A percentile compares a stretch with the other conserved stretches of the same genome.
These are phyloP conservation scores for Ctenosaura bakeri DNA, from an alignment of 2,797 vertebrate genomes.

Conservation along the genomic window DNA sequence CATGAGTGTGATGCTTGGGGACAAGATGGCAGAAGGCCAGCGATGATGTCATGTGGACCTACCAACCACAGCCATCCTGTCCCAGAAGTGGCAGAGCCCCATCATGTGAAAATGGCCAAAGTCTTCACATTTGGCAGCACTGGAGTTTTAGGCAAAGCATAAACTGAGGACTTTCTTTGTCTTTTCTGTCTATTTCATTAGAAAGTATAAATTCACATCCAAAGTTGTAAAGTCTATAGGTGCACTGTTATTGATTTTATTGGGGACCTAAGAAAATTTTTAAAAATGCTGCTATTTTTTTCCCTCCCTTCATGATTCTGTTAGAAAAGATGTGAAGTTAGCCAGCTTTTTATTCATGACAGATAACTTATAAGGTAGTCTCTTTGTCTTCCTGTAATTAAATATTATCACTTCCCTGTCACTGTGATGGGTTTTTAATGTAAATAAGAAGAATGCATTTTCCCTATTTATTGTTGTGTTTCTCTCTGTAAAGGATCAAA, in stretches of 20 bases:
- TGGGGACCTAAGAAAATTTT: neutral
- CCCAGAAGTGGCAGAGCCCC: too few relatives aligned
- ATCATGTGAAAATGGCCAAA: too few relatives aligned
- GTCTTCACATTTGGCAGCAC: too few relatives aligned
- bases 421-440: neutral
- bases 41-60: too few relatives aligned
- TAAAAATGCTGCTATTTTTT: neutral
- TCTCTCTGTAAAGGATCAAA: neutral
- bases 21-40: too few relatives aligned
- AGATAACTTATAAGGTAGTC: neutral
- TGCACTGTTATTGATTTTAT: neutral
- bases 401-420: constrained; percentile 7
- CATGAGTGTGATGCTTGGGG: too few relatives aligned
- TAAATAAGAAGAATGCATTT: neutral
- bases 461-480: neutral
- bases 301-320: neutral
- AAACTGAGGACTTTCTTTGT: too few relatives aligned
- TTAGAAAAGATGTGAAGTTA: neutral
- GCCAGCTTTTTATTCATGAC: neutral
- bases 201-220: neutral
- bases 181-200: neutral
- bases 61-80: too few relatives aligned
- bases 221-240: neutral
- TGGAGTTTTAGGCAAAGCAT: too few relatives aligned
- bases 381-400: neutral